Base-by-base conservation (phyloP, 2,888 invertebrate species). In the Drosophila mimica region DNA sequence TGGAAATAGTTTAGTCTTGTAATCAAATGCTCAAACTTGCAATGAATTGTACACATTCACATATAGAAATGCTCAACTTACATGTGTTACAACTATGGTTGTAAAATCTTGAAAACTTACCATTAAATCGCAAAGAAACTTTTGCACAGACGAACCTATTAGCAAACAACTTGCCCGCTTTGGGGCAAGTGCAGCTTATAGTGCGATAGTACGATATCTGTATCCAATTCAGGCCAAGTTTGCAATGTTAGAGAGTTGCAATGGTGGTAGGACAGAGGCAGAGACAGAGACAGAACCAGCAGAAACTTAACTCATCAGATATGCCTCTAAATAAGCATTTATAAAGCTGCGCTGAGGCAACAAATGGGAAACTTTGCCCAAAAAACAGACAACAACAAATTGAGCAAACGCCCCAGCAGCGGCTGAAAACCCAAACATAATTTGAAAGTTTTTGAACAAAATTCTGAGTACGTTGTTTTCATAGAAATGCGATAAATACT, bases 401-500 rank as follows among this genome's bases (percentile, higher is more conserved):
- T 49, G 72, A 68, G 65, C 53, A 46, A 67, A 67, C 61, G 63
- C 46, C 69, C 34, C 34, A 54, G 53, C 25, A 56, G 38, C 28
- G 11, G 57, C 71, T 49, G 49, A 60, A 68, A 72, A 69, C 60
- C 80, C 85, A 88, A 85, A 85, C 82, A 85, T 88, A 85, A 85
- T 85, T 85, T 72, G 70, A 77, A 85, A 85, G 85, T 89, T 85
- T 89, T 73, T 77, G 57, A 71, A 51, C 77, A 77, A 88, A 85
- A 88, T 84, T 76, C 74, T 84, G 88, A 87, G 88, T 84, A 82
- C 88, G 85, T 84, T 85, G 88, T 89, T 87, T 84, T 85, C 89
- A 79, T 84, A 89, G 89, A 82, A 87, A 85, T 89, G 79, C 88
- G 89, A 85, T 89, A 85, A 85, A 89, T 85, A 87, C 88, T 77